Evolutionary conservation across 2,113 vertebrate species (phyloP).

Genomic region (Ceuthmochares aereus): DNA sequence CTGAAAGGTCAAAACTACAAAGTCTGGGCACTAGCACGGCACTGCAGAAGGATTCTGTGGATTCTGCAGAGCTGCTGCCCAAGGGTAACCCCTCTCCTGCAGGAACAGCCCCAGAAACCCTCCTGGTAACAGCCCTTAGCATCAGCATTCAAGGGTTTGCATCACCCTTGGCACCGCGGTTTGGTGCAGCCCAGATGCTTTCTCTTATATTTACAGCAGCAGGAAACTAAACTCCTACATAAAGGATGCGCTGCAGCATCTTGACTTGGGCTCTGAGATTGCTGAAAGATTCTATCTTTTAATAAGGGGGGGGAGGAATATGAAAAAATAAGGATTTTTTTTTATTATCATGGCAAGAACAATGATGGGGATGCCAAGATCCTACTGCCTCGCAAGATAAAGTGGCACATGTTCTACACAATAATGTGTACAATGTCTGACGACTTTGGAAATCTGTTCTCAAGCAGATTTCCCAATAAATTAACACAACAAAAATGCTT

Average conservation of each 20-base stretch:
- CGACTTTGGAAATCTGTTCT: constrained; percentile 54
- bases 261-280: neutral
- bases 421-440: constrained; percentile 47
- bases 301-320: neutral
- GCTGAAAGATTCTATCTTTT: neutral
- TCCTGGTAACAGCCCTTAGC: neutral
- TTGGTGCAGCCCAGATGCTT: neutral
- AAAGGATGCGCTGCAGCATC: neutral
- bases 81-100: neutral
- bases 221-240: neutral
- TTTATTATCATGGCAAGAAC: neutral
- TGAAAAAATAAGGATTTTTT: neutral
- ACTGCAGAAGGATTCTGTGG: neutral
- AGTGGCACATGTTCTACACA: constrained; percentile 66
- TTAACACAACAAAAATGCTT: constrained; percentile 75
- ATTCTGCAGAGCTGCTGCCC: neutral
- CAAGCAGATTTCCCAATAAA: constrained; percentile 77
- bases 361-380: constrained; percentile 23
- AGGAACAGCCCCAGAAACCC: neutral
- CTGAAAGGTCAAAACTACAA: neutral
- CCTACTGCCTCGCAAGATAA: constrained; percentile 38
- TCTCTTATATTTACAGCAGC: neutral
- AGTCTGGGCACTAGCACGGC: neutral
- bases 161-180: accelerated
- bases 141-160: accelerated